Percentiles rank a stretch among this genome's conserved stretches.
phyloP scores from a whole-genome alignment of 2,113 vertebrate genomes.

The Colossoma macropomum region DNA sequence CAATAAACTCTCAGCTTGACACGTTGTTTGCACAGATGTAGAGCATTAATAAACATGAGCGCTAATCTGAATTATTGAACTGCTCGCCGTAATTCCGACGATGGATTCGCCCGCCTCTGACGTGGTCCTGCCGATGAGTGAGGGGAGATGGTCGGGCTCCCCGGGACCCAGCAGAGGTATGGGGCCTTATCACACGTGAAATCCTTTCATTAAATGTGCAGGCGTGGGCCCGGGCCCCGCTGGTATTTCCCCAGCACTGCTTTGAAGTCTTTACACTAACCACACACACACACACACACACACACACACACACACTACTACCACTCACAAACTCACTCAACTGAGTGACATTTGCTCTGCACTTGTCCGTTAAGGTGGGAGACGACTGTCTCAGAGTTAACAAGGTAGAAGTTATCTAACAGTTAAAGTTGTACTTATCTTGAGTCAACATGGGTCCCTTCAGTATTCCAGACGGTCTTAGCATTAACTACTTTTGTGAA shows the following conservation, averaged over 20 bases:
- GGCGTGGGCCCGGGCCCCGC: slow-evolving; percentile 77
- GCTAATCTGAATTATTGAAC: slow-evolving; percentile 99
- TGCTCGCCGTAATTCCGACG: slow-evolving; percentile 95
- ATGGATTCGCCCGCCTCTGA: slow-evolving; percentile 79
- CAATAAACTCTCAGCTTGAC: slow-evolving; percentile 99
- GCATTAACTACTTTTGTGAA: not conserved
- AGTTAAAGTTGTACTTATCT: slow-evolving; percentile 11
- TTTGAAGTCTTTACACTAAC: not conserved
- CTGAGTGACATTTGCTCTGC: slow-evolving; percentile 51
- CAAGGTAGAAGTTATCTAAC: slow-evolving; percentile 29
- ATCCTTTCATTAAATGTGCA: slow-evolving; percentile 90
- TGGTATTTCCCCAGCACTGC: slow-evolving; percentile 75
- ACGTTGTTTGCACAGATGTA: slow-evolving; percentile 99
- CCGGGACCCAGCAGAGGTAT: slow-evolving; percentile 82
- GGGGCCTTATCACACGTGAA: slow-evolving; percentile 87
- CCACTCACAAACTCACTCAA: slow-evolving; percentile 31
- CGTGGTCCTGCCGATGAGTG: slow-evolving; percentile 45
- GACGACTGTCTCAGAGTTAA: slow-evolving; percentile 25
- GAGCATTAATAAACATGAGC: slow-evolving; percentile 99
- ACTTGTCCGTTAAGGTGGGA: slow-evolving; percentile 46
- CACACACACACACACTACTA: not conserved
- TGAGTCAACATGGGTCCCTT: not conserved
- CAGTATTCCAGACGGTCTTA: not conserved
- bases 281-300: slow-evolving; percentile 7
- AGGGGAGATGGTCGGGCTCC: slow-evolving; percentile 69